Evolutionary conservation across 2,888 invertebrate genomes (phyloP), one percentile per base, ranked within the genome.

Genomic region (Lasius fuliginosus): DNA sequence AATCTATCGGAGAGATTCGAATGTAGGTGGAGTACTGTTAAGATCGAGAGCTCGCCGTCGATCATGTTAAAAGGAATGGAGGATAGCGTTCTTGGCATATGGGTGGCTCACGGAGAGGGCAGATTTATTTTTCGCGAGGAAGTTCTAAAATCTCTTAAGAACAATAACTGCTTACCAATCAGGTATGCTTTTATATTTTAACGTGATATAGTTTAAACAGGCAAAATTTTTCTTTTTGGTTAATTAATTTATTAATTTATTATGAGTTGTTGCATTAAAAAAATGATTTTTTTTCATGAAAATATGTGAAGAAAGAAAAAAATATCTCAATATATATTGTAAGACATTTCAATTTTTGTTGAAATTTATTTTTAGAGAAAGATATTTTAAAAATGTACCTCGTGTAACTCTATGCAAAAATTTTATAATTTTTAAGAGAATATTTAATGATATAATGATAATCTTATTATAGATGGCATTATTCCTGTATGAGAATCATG

Each of bases 61-160:
- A 97, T 99, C 1, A 98, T 99, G 99, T 95, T 99, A 90, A 95
- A 96, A 76, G 98, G 97, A n/a, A 98, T 99, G 98, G 97, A 97
- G 82, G 97, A 97, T 42, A 97, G 98, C n/a, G 95, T 97, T 1
- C 96, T 99, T n/a, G 99, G 99, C 2, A 97, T 99, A 90, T 99
- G 99, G 99, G 96, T 98, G 2, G 99, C 99, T 3, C 99, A 99
- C 94, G 99, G 99, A 0, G 99, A 99, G 95, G 99, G 99, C 88
- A 96, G 96, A 87, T 98, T 98, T 92, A 95, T 96, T 0, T 96
- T 97, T 90, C 95, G 96, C 18, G 95, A 95, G 0, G 83, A 93
- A 4, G 92, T 97, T 30, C 95, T 97, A 40, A 91, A 95, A 1
- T 94, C 95, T 62, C 89, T 97, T 62, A 95, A 95, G 73, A 90